Evolutionary conservation across 2,888 invertebrate species (phyloP), one percentile per base, ranked within the genome.

Genomic region (Synanthedon tipuliformis): DNA sequence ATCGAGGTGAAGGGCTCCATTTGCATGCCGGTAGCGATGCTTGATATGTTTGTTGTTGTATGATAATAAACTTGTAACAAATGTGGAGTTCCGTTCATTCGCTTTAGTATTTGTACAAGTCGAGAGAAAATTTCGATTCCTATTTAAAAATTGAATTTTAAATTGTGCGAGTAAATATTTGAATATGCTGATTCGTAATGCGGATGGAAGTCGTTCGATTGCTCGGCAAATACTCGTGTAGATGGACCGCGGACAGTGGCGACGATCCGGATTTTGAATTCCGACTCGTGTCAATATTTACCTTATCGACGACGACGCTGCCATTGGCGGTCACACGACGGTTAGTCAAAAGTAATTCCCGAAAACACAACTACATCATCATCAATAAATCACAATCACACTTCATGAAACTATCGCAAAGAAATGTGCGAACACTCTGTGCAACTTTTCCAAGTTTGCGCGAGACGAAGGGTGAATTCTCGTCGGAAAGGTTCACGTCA

Each of bases 201-300:
- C 58, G 58, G 53, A 50, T 54, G 56, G 59, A 59, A 65, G 53
- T 15, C 45, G 48, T 41, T 49, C 55, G 41, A 54, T 34, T 48
- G 53, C 55, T 50, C 40, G 12, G 54, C 52, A 55, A 55, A 55
- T 54, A 55, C 48, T 52, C 41, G 5, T 49, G 41, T 51, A 50
- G 55, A 40, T 15, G 50, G 45, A 11, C 60, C 53, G 56, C 56
- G 54, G 52, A 53, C 51, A 53, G 54, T 45, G 53, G 45, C 58
- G 61, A 59, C 61, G 64, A 59, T 56, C 59, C 58, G 58, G 59
- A 60, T 58, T 55, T 55, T 56, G 58, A 59, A 61, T 62, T 60
- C 65, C 62, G 57, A 51, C 34, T 50, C 41, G 40, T 63, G 72
- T 71, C 73, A 81, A 80, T 84, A 81, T 83, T 85, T 85, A 85